Conservation (phyloP, 2,113 vertebrate species). For the Drymodes brunneopygia region DNA sequence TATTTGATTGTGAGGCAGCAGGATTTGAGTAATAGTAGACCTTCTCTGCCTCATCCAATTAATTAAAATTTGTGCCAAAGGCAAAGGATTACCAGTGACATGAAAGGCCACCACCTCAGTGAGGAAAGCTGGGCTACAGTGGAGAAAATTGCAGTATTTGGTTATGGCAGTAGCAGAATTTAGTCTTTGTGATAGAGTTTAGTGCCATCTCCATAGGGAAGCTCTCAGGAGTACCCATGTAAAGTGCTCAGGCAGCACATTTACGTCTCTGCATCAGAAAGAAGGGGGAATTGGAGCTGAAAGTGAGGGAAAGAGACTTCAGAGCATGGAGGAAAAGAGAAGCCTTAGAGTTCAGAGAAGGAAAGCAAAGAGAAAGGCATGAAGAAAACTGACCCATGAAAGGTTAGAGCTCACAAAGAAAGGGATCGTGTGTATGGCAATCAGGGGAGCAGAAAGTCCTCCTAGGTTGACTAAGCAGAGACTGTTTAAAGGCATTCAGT, state of each 20-base stretch:
- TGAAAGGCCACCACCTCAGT: neutral
- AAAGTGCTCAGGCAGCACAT: neutral
- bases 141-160: neutral
- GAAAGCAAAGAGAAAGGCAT: neutral
- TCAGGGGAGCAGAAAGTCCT: slow-evolving; percentile 47
- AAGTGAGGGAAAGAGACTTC: neutral
- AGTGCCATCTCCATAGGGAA: neutral
- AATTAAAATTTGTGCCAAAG: slow-evolving; percentile 20
- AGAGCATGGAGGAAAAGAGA: neutral
- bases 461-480: slow-evolving; percentile 40
- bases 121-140: neutral
- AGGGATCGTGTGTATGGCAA: neutral
- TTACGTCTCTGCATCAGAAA: neutral
- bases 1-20: neutral
- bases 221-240: neutral
- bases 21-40: neutral
- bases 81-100: neutral
- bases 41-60: neutral
- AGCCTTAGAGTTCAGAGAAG: neutral
- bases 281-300: neutral
- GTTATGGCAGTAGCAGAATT: neutral
- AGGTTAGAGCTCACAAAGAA: slow-evolving; percentile 34
- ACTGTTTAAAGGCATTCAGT: slow-evolving; percentile 37
- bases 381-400: slow-evolving; percentile 43
- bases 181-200: neutral